Conservation (phyloP, 2,113 vertebrate genomes). For the Cyanoramphus novaezelandiae region DNA sequence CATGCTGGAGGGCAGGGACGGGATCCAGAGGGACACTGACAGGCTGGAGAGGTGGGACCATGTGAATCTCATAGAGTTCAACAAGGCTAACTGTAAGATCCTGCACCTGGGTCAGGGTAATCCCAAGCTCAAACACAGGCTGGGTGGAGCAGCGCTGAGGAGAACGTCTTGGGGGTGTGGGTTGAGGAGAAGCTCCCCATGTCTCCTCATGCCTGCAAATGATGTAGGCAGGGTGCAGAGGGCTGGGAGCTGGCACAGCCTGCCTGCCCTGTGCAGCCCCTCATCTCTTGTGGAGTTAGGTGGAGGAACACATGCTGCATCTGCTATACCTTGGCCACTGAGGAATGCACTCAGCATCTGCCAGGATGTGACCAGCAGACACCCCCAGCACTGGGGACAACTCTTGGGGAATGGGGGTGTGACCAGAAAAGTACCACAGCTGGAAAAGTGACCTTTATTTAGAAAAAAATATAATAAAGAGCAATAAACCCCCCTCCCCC, state of each 20-base stretch:
- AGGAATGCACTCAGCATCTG: background rate
- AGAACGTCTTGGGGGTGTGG: background rate
- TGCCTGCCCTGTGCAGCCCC: background rate
- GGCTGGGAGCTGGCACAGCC: background rate
- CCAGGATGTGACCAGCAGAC: background rate
- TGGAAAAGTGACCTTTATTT: slow-evolving; percentile 60
- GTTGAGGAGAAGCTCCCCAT: background rate
- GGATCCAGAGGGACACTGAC: background rate
- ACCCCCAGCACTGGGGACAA: background rate
- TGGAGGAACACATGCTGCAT: accelerated
- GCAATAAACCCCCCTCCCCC: background rate
- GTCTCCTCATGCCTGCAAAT: background rate
- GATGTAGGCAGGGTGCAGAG: background rate
- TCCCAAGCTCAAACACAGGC: background rate
- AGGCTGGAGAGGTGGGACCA: background rate
- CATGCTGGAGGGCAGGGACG: background rate
- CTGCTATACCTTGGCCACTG: background rate
- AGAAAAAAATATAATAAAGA: background rate
- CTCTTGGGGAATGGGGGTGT: background rate
- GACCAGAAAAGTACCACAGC: background rate
- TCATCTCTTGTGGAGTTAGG: background rate
- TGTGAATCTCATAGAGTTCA: background rate
- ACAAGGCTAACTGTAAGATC: background rate
- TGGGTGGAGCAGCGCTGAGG: background rate
- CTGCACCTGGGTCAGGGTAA: background rate